Conservation (phyloP, 2,113 vertebrate genomes). For the Alethe castanea region DNA sequence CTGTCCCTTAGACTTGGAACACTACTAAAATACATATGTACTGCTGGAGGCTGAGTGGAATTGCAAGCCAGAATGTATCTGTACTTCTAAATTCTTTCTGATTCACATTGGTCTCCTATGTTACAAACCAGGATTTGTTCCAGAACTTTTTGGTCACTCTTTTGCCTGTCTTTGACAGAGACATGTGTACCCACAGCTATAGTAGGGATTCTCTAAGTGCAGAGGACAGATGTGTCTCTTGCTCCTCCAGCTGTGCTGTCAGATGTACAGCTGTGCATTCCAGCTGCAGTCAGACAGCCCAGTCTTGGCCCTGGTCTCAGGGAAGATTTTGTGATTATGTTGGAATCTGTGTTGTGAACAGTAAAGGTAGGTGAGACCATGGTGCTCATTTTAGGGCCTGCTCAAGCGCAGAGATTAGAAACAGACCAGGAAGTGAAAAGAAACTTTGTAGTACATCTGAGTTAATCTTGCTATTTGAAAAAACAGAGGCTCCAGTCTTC, state of each 20-base stretch:
- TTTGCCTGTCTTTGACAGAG: neutral
- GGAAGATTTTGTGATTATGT: neutral
- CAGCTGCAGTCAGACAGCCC: neutral
- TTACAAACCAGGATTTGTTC: neutral
- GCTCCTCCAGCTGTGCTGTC: neutral
- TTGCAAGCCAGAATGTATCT: neutral
- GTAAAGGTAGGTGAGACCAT: neutral
- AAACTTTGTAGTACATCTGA: neutral
- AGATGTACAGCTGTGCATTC: fast-evolving
- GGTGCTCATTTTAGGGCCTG: neutral
- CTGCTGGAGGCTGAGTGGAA: neutral
- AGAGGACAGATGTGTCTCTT: neutral
- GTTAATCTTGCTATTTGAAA: neutral
- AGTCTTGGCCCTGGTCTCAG: neutral
- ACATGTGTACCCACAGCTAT: fast-evolving
- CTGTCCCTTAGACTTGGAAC: neutral
- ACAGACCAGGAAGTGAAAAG: neutral
- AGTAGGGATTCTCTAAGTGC: neutral
- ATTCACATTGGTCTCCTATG: fast-evolving
- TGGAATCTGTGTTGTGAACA: neutral
- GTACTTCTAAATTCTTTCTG: neutral
- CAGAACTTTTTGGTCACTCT: neutral
- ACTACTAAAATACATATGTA: fast-evolving
- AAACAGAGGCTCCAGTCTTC: fast-evolving
- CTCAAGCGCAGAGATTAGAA: neutral